Evolutionary conservation across 2,797 vertebrate species (phyloP).

Genomic region (Rhabdophis nuchalis): DNA sequence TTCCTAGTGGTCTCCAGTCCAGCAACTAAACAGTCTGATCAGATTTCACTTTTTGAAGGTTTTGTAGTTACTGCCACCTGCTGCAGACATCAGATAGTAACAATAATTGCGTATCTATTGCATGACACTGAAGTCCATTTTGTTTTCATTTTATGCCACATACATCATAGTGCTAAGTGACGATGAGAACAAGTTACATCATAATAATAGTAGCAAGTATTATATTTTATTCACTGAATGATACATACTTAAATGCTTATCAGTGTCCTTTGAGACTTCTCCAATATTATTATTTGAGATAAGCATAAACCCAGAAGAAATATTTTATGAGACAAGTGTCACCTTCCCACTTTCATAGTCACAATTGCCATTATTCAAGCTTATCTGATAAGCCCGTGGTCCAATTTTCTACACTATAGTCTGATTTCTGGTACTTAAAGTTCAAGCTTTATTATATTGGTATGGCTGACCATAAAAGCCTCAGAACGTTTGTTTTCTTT

Average conservation of each 20-base stretch:
- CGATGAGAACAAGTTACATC: constrained; percentile 33
- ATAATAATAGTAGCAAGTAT: constrained; percentile 11
- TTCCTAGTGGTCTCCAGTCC: neutral
- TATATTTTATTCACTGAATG: constrained; percentile 2
- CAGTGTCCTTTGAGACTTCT: neutral
- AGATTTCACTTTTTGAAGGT: neutral
- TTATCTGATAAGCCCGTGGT: constrained; percentile 13
- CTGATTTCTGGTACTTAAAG: neutral
- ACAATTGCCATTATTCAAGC: constrained; percentile 20
- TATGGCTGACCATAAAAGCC: neutral
- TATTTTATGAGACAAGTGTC: constrained; percentile 29
- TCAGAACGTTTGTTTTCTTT: neutral
- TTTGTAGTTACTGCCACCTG: neutral
- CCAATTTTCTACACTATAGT: neutral
- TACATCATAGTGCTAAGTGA: constrained; percentile 45
- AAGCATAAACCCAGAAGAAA: constrained; percentile 15
- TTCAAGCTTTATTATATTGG: constrained; percentile 1
- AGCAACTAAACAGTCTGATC: neutral
- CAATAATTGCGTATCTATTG: constrained; percentile 66
- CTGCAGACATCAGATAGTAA: constrained; percentile 46
- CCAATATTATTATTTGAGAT: constrained; percentile 17
- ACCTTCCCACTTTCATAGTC: constrained; percentile 17
- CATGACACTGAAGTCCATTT: constrained; percentile 50
- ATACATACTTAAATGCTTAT: constrained; percentile 1
- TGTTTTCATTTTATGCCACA: constrained; percentile 62